Percentiles rank a stretch among this genome's conserved stretches.
These are phyloP conservation scores for Triplophysa bombifrons DNA, from an alignment of 2,797 vertebrate genomes.

Conservation along the genomic window DNA sequence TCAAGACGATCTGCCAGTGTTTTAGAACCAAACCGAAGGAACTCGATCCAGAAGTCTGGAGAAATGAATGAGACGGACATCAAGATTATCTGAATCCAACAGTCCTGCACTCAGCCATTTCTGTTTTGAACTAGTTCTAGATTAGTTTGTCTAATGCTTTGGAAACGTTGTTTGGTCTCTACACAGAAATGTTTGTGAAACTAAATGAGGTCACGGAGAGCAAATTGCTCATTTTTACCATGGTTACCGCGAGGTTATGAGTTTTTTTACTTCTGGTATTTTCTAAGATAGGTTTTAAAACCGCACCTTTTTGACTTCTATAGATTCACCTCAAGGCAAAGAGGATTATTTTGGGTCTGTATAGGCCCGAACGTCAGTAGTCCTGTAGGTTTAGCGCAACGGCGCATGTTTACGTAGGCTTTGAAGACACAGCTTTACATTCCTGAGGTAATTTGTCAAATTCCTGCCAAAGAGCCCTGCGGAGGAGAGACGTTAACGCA, in stretches of 20 bases:
- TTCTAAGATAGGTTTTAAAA: neutral
- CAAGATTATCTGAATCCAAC: neutral
- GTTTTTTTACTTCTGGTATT: neutral
- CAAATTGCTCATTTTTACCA: conserved; percentile 5
- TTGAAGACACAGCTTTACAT: conserved; percentile 45
- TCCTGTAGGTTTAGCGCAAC: neutral
- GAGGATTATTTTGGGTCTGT: neutral
- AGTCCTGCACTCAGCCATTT: neutral
- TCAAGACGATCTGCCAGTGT: conserved; percentile 59
- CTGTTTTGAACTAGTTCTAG: conserved; percentile 2
- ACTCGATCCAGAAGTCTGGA: neutral
- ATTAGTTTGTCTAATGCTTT: neutral
- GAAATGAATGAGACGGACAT: neutral
- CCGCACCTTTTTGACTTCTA: neutral
- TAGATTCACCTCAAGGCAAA: neutral
- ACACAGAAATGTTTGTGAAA: conserved; percentile 8
- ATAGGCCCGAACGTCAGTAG: neutral
- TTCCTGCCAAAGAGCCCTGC: conserved; percentile 26
- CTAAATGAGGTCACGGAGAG: conserved; percentile 6
- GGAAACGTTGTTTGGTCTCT: conserved; percentile 10
- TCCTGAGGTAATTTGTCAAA: conserved; percentile 48
- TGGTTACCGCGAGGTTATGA: conserved; percentile 15
- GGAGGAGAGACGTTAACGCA: neutral
- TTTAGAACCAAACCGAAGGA: conserved; percentile 37
- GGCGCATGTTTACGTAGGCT: conserved; percentile 40